Conservation (phyloP, 2,888 invertebrate genomes). For the Sthenelais limicola region DNA sequence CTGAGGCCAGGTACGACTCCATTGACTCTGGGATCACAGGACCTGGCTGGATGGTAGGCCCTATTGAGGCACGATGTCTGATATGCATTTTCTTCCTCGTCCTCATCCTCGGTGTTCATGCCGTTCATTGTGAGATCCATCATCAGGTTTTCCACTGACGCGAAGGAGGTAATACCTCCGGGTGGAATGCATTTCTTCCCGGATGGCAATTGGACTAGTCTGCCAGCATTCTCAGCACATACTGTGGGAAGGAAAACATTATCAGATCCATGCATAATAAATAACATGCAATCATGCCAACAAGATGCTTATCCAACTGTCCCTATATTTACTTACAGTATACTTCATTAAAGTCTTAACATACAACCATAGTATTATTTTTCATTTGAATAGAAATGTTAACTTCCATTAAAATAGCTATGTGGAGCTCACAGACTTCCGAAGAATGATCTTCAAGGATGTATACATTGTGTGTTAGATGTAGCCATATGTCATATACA, state of each 20-base stretch:
- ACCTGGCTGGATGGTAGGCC: slow-evolving; percentile 18
- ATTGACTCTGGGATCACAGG: slow-evolving; percentile 26
- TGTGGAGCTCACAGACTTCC: no score
- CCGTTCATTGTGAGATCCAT: slow-evolving; percentile 56
- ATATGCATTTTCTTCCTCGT: neutral
- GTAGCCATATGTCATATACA: no score
- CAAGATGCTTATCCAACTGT: no score
- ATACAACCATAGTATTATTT: no score
- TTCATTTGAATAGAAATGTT: no score
- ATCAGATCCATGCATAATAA: neutral
- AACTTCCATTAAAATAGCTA: no score
- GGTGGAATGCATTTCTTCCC: neutral
- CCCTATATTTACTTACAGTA: no score
- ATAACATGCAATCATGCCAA: no score
- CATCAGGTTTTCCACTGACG: slow-evolving; percentile 67
- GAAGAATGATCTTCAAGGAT: no score
- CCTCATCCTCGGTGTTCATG: slow-evolving; percentile 4
- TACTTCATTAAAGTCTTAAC: no score
- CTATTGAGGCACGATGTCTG: neutral
- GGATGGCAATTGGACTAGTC: neutral
- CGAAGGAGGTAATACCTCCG: slow-evolving; percentile 48
- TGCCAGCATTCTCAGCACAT: slow-evolving; percentile 19
- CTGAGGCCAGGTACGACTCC: neutral
- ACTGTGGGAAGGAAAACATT: neutral
- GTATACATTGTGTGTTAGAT: no score